Base-by-base conservation (phyloP, 2,797 vertebrate species). In the Tenualosa ilisha region DNA sequence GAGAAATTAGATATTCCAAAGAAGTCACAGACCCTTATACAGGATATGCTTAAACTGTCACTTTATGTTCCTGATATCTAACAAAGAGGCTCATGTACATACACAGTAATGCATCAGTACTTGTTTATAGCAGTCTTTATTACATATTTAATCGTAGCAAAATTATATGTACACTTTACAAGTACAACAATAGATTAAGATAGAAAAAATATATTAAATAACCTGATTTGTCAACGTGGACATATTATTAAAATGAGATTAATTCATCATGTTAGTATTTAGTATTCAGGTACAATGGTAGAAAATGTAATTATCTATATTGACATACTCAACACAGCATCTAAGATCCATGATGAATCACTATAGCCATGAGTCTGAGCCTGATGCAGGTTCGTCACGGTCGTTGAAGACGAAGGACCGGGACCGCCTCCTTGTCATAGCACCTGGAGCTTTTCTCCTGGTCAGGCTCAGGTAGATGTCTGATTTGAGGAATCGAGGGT, bases 321-420 rank as follows among this genome's bases (percentile, higher is more conserved):
- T 72, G 88, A 89, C 83, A 68, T 54, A 68, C 50, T 17, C 54
- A 72, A 79, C 72, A 65, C 26, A 72, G 24, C 7, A 2, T 50
- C 31, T 40, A 37, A n/a, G 59, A 81, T 15, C 56, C 65, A 46
- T 46, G 79, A 79, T 9, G 61, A 24, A 75, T 50, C 50, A 65
- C 81, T 72, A 72, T 37, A 84, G 61, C 89, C 87, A 91, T 85
- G 96, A 93, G 96, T 97, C 97, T 83, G 95, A 91, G 7, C 95
- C 93, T 15, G 93, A 90, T 0, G 94, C 92, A 37, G 93, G 92
- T 1, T 97, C 96, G 56, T 95, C 94, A 43, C 97, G 95, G 8
- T 98, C 97, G 40, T 90, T 96, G 91, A 96, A 96, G 0, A 98
- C 97, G 83, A 98, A 98, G 86, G 98, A 99, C 1, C 97, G 96